A percentile compares a stretch with the other conserved stretches of the same genome.
Evolutionary conservation across 2,888 invertebrate species (phyloP).

Genomic region (Cerastoderma edule): DNA sequence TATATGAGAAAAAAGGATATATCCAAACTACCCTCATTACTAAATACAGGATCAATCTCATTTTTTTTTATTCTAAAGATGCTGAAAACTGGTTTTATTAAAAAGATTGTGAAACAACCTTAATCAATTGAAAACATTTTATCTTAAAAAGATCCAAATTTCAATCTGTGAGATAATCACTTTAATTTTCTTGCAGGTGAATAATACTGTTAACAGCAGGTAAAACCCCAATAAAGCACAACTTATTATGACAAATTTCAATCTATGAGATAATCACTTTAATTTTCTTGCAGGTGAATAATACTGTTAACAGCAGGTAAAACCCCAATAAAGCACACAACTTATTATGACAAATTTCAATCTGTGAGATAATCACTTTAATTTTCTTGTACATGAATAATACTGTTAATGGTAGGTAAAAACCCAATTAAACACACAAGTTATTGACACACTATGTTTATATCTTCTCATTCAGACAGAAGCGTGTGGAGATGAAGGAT

Average conservation of each 20-base stretch:
- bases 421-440: not conserved
- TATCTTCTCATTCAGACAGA: conserved; percentile 56
- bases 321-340: not conserved
- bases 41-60: too few relatives aligned
- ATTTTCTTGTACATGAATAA: not conserved
- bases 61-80: too few relatives aligned
- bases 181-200: too few relatives aligned
- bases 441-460: not conserved
- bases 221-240: not conserved
- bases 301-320: not conserved
- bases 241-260: not conserved
- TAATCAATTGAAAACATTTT: too few relatives aligned
- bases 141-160: too few relatives aligned
- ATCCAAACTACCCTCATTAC: too few relatives aligned
- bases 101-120: too few relatives aligned
- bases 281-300: not conserved
- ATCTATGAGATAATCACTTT: too few relatives aligned
- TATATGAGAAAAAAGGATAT: too few relatives aligned
- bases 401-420: not conserved
- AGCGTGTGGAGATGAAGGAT: conserved; percentile 73
- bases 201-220: not conserved
- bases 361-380: not conserved
- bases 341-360: not conserved
- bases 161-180: too few relatives aligned
- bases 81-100: too few relatives aligned